Evolutionary conservation across 2,888 invertebrate species (phyloP).

Genomic region (Zygogramma bicolorata): DNA sequence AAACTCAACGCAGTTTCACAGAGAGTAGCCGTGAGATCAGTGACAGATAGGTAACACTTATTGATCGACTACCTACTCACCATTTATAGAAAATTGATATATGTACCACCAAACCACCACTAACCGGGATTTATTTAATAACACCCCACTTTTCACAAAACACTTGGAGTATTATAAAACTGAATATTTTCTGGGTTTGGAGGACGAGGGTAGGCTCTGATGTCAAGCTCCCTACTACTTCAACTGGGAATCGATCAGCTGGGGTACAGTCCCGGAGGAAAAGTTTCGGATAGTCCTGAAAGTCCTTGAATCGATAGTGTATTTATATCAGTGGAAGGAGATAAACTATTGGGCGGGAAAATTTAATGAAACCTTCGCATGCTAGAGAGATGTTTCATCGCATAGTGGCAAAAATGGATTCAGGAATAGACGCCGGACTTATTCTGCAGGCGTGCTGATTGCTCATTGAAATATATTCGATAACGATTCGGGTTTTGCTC

Average conservation of each 20-base stretch:
- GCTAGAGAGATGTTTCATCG: neutral
- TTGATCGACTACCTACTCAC: neutral
- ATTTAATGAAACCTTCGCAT: neutral
- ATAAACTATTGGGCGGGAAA: slow-evolving; percentile 37
- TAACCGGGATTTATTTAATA: neutral
- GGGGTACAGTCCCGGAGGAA: slow-evolving; percentile 59
- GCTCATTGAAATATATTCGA: neutral
- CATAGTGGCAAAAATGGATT: neutral
- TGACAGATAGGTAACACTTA: neutral
- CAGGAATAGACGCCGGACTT: too few relatives aligned
- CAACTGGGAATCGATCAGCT: slow-evolving; percentile 63
- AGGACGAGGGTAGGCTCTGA: slow-evolving; percentile 24
- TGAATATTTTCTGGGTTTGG: slow-evolving; percentile 19
- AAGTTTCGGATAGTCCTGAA: slow-evolving; percentile 41
- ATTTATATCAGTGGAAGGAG: slow-evolving; percentile 43
- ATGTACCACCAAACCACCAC: neutral
- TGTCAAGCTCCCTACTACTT: slow-evolving; percentile 49
- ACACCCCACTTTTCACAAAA: slow-evolving; percentile 30
- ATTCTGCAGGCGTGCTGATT: too few relatives aligned
- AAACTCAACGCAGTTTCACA: neutral
- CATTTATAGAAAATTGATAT: neutral
- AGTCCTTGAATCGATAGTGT: slow-evolving; percentile 49
- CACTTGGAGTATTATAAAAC: slow-evolving; percentile 7
- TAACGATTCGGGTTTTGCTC: too few relatives aligned
- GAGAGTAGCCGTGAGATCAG: neutral